A percentile compares a stretch with the other conserved stretches of the same genome.
Conservation (phyloP, 2,888 invertebrate species). For the Drosophila mimica region DNA sequence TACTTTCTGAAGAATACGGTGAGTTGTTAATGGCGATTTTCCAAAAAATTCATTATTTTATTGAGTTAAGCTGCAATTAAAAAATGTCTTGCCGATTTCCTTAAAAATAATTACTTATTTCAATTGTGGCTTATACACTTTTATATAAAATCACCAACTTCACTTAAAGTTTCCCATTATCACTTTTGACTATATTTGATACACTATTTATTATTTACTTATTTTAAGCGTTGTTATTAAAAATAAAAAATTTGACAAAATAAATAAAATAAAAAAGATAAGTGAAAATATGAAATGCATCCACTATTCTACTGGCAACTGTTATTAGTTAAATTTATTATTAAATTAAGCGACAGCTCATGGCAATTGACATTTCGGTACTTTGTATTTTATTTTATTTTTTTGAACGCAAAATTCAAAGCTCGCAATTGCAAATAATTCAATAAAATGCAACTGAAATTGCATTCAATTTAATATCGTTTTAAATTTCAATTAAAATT, state of each 20-base stretch:
- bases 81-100: background rate
- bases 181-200: background rate
- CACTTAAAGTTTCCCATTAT: background rate
- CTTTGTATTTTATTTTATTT: too few relatives aligned
- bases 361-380: background rate
- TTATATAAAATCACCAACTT: background rate
- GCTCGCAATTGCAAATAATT: conserved; percentile 20
- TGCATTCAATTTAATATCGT: background rate
- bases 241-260: background rate
- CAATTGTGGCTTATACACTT: background rate
- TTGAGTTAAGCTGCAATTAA: background rate
- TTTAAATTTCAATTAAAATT: too few relatives aligned
- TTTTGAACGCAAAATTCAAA: background rate
- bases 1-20: background rate
- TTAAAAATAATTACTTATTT: background rate
- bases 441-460: conserved; percentile 17
- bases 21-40: background rate
- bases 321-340: background rate
- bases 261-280: background rate
- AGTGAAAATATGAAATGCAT: background rate
- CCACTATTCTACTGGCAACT: background rate
- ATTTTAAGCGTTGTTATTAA: background rate
- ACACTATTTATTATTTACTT: background rate
- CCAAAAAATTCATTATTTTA: background rate
- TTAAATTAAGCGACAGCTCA: conserved; percentile 6